A percentile compares a stretch with the other conserved stretches of the same genome.
phyloP scores from a whole-genome alignment of 2,113 vertebrate genomes.

The Callithrix jacchus region DNA sequence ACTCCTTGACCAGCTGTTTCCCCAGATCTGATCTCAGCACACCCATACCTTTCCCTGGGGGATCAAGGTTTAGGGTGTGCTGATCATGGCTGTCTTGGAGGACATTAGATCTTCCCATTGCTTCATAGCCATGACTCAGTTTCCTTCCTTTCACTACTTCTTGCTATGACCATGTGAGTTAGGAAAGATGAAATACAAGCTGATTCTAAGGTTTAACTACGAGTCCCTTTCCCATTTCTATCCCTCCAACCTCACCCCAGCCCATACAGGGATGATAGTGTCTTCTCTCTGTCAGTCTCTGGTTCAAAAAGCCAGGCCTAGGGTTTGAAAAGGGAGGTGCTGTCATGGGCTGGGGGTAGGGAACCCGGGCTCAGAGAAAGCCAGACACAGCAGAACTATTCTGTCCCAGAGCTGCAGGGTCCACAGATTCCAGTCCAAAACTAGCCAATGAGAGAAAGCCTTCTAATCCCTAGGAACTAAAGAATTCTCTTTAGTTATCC shows the following conservation, averaged over 20 bases:
- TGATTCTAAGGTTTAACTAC: background rate
- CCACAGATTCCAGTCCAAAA: slow-evolving; percentile 73
- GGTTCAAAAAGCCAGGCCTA: slow-evolving; percentile 33
- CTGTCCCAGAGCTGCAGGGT: slow-evolving; percentile 74
- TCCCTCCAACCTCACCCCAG: background rate
- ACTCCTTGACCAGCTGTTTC: background rate
- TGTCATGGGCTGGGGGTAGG: slow-evolving; percentile 54
- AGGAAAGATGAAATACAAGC: background rate
- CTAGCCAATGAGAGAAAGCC: slow-evolving; percentile 66
- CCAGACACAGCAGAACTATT: slow-evolving; percentile 77
- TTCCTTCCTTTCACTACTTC: background rate
- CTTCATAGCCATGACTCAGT: background rate
- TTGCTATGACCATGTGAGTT: background rate
- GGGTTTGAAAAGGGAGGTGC: slow-evolving; percentile 58
- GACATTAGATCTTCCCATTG: background rate
- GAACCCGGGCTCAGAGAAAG: slow-evolving; percentile 55
- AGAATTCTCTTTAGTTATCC: slow-evolving; percentile 70
- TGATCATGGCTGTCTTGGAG: background rate
- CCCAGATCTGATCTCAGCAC: background rate
- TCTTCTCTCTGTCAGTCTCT: background rate
- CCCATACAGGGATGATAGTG: background rate
- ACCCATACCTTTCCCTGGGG: background rate
- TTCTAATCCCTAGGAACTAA: slow-evolving; percentile 70
- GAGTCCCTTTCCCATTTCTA: background rate
- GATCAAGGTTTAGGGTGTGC: background rate